Evolutionary conservation across 2,113 vertebrate species (phyloP), one percentile per base, ranked within the genome.

Genomic region (Ginglymostoma cirratum): DNA sequence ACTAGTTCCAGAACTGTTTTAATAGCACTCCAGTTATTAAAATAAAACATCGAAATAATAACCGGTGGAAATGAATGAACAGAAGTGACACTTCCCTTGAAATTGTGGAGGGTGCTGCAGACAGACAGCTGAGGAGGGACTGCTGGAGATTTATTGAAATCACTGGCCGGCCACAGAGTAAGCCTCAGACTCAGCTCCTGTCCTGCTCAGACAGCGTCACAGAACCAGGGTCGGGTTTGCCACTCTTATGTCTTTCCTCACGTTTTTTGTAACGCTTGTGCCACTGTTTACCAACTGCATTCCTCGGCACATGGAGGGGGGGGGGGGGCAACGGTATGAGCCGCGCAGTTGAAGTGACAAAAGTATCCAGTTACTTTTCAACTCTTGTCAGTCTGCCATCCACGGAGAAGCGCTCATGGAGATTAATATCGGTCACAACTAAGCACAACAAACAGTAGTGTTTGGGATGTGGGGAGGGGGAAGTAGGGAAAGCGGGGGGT

Each of bases 241-340:
- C 45, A 70, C 34, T 52, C 52, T 30, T 15, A 0, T 72, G 34
- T 48, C n/a, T 94, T 24, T 45, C 87, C 55, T 42, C 23, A 45
- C 66, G 67, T 65, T 95, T 95, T 61, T 61, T 12, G 55, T 12
- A 93, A n/a, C 42, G 67, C 93, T 72, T 72, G 93, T 96, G 97
- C 96, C 96, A 69, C 96, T 98, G 97, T 98, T 98, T 98, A 97
- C 97, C 95, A 97, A 96, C 89, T 96, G 96, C 95, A 89, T 97
- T 98, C 97, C 97, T 97, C 67, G 95, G 96, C 96, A 96, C 96
- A 4, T 90, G 96, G 97, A 96, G 55, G 55, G 5, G 55, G 55
- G 12, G 55, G 6, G 7, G 55, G 55, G 55, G 97, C 8, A 38
- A 93, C 66, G 89, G 38, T 38, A 65, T 5, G 89, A 8, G 17